Evolutionary conservation across 2,797 vertebrate species (phyloP).

Genomic region (Rhadinocentrus ornatus): DNA sequence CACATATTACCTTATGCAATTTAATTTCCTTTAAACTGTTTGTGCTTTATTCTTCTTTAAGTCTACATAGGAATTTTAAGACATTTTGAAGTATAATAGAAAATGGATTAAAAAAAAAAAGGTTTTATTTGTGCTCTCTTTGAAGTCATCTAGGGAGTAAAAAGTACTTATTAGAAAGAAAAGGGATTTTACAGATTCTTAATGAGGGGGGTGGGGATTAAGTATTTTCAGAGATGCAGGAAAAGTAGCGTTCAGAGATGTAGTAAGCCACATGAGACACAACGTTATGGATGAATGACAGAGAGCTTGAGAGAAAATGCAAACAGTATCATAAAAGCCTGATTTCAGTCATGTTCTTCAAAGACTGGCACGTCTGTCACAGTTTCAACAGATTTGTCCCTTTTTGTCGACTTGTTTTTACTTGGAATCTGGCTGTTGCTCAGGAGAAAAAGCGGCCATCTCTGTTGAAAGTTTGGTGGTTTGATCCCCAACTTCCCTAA

Average conservation of each 20-base stretch:
- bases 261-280: slow-evolving; percentile 32
- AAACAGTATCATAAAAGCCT: slow-evolving; percentile 64
- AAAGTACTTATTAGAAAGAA: slow-evolving; percentile 35
- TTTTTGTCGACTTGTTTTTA: slow-evolving; percentile 31
- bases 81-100: slow-evolving; percentile 33
- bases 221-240: slow-evolving; percentile 18
- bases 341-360: slow-evolving; percentile 66
- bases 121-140: slow-evolving; percentile 33
- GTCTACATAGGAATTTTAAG: slow-evolving; percentile 28
- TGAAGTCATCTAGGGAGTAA: slow-evolving; percentile 27
- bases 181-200: slow-evolving; percentile 16
- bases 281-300: slow-evolving; percentile 44
- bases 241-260: slow-evolving; percentile 5
- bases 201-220: slow-evolving; percentile 5
- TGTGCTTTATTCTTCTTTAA: slow-evolving; percentile 21
- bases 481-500: not conserved
- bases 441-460: not conserved
- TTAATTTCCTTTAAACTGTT: slow-evolving; percentile 34
- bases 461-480: not conserved
- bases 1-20: slow-evolving; percentile 35
- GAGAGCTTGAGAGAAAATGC: slow-evolving; percentile 31
- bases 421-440: not conserved
- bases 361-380: slow-evolving; percentile 61
- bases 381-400: slow-evolving; percentile 39
- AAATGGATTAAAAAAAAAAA: slow-evolving; percentile 14